Conservation (phyloP, 1,140 invertebrate species). For the Hyles vespertilio region DNA sequence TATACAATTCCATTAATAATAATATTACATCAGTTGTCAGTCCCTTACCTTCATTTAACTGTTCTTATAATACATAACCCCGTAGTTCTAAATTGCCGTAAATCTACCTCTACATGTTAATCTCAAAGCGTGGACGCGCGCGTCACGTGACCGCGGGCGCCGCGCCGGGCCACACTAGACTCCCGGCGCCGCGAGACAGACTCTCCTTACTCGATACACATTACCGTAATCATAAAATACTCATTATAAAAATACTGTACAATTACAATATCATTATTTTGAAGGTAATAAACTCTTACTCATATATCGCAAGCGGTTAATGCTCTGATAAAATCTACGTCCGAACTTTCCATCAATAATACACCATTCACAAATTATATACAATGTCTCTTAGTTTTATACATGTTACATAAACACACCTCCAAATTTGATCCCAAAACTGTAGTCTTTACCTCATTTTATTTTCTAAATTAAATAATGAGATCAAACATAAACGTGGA, state of each 20-base stretch:
- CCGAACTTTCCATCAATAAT: constrained; percentile 51
- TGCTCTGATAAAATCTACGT: constrained; percentile 51
- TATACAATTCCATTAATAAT: constrained; percentile 70
- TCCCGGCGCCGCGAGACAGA: constrained; percentile 10
- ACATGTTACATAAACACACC: constrained; percentile 71
- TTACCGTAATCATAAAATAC: constrained; percentile 54
- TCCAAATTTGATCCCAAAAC: constrained; percentile 74
- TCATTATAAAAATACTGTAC: constrained; percentile 75
- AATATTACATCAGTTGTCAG: constrained; percentile 70
- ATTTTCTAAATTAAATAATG: constrained; percentile 75
- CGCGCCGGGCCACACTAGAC: constrained; percentile 10
- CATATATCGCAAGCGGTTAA: constrained; percentile 50
- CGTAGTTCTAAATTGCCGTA: constrained; percentile 64
- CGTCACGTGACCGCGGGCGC: background rate
- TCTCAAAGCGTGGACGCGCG: constrained; percentile 45
- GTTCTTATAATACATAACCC: constrained; percentile 68
- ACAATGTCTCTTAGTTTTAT: constrained; percentile 67
- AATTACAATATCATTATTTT: constrained; percentile 64
- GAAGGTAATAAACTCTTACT: constrained; percentile 64
- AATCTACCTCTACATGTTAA: constrained; percentile 62
- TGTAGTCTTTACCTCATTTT: constrained; percentile 75
- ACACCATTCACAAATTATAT: constrained; percentile 73
- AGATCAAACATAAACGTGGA: constrained; percentile 70
- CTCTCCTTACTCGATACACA: constrained; percentile 6
- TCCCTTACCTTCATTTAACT: constrained; percentile 61